Percentiles rank a stretch among this genome's conserved stretches.
These are phyloP conservation scores for Pterostichus madidus DNA, from an alignment of 2,888 invertebrate genomes.

Conservation along the genomic window DNA sequence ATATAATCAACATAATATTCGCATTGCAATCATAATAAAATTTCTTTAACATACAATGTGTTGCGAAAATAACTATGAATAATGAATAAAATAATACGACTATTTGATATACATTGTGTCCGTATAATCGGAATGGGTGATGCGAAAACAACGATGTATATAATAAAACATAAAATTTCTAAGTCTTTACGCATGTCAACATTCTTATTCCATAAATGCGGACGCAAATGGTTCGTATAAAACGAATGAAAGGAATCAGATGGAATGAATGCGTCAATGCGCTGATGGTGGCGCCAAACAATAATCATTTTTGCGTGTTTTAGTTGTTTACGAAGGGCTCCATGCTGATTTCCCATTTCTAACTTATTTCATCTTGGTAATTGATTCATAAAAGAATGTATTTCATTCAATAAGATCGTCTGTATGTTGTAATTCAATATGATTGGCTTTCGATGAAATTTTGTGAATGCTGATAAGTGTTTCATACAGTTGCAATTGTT, in stretches of 20 bases:
- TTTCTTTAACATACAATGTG: not conserved
- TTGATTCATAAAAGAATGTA: constrained; percentile 29
- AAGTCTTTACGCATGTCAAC: constrained; percentile 1
- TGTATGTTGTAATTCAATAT: constrained; percentile 2
- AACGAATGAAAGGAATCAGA: constrained; percentile 53
- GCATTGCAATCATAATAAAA: not conserved
- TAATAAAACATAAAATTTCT: not conserved
- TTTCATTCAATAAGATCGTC: not conserved
- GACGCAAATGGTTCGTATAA: constrained; percentile 32
- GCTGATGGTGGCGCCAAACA: constrained; percentile 2
- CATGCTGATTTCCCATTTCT: not conserved
- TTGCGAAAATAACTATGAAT: not conserved
- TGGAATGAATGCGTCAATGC: constrained; percentile 38
- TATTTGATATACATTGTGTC: not conserved
- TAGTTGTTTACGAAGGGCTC: not conserved
- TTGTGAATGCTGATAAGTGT: not conserved
- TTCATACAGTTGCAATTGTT: not conserved
- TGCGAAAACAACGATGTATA: not conserved
- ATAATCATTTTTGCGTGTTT: constrained; percentile 31
- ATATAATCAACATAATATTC: not conserved
- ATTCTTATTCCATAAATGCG: constrained; percentile 21
- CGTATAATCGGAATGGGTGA: not conserved
- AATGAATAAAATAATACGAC: not conserved
- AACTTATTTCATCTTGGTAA: constrained; percentile 16
- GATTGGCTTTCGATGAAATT: constrained; percentile 15